phyloP scores from a whole-genome alignment of 1,140 invertebrate species.

The Leptinotarsa defecta region DNA sequence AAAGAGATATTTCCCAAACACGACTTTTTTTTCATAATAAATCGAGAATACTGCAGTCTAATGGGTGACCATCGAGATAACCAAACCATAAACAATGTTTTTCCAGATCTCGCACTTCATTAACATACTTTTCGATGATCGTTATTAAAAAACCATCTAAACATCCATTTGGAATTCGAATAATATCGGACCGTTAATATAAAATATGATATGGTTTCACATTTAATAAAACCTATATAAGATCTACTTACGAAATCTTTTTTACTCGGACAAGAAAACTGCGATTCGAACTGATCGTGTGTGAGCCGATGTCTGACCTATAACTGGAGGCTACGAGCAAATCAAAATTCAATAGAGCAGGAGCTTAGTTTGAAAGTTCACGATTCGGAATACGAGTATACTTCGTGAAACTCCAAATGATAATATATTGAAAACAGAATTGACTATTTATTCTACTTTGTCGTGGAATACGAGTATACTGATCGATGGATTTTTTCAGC shows the following conservation, averaged over 20 bases:
- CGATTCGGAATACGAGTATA: not conserved
- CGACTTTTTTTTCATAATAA: too few relatives aligned
- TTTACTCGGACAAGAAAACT: slow-evolving; percentile 19
- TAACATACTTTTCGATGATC: not conserved
- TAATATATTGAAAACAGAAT: too few relatives aligned
- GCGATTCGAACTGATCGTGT: slow-evolving; percentile 22
- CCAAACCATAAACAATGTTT: not conserved
- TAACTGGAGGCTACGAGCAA: slow-evolving; percentile 14
- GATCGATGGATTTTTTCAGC: too few relatives aligned
- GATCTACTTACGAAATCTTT: slow-evolving; percentile 28
- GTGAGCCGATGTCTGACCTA: slow-evolving; percentile 25
- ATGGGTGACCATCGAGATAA: too few relatives aligned
- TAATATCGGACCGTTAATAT: not conserved
- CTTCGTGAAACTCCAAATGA: too few relatives aligned
- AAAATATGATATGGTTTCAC: slow-evolving; percentile 14
- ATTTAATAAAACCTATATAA: slow-evolving; percentile 10
- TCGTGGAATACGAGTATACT: too few relatives aligned
- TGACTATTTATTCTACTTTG: too few relatives aligned
- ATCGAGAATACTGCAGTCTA: too few relatives aligned
- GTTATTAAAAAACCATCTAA: slow-evolving; percentile 3
- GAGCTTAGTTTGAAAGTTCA: not conserved
- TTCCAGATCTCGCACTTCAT: slow-evolving; percentile 2
- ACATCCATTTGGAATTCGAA: not conserved
- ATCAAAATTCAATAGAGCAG: slow-evolving; percentile 25
- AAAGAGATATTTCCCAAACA: too few relatives aligned